Base-by-base conservation (phyloP, 1,140 invertebrate species). In the Drosophila obscura region DNA sequence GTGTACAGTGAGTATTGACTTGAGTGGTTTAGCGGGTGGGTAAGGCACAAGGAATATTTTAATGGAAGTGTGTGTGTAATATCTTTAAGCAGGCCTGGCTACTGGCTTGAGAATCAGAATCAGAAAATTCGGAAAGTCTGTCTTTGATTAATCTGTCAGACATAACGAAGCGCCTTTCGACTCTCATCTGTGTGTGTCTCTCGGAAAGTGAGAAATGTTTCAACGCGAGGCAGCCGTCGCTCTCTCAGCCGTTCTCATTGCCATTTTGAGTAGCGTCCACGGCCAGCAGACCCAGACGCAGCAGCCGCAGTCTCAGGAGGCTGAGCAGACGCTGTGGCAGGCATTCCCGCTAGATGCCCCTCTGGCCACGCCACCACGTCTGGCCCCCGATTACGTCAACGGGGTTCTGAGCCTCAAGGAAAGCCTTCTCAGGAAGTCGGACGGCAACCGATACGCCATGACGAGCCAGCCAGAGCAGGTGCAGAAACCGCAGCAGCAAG, bases 1-100 rank as follows among this genome's bases (percentile, higher is more conserved):
- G 93, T 94, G 82, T 94, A 94, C 92, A 94, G 94, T 94, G 92
- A 94, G 94, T 94, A 85, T 79, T 81, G 81, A 67, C 60, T 73
- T 50, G 41, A 43, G n/a, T 57, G 56, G 41, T 39, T 35, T 9
- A 15, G 49, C 15, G 31, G 22, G 28, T 53, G 35, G 16, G 31
- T 1, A 19, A 24, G 45, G 24, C n/a, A 13, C 7, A n/a, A 9
- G 52, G 24, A 31, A 44, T 67, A n/a, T 35, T 35, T 67, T 35
- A 67, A 57, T 22, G 16, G 48, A 26, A 41, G n/a, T 16, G 43
- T 31, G 24, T 0, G 26, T 19, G 46, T 6, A 13, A 11, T 5
- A 7, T 4, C 28, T 52, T 50, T 15, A 28, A 19, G 19, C 19
- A 19, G 19, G 19, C 19, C 19, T 1, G 1, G 19, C 19, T 6